Percentiles rank a stretch among this genome's conserved stretches.
Conservation (phyloP, 2,888 invertebrate genomes). For the Acleris cristana region DNA sequence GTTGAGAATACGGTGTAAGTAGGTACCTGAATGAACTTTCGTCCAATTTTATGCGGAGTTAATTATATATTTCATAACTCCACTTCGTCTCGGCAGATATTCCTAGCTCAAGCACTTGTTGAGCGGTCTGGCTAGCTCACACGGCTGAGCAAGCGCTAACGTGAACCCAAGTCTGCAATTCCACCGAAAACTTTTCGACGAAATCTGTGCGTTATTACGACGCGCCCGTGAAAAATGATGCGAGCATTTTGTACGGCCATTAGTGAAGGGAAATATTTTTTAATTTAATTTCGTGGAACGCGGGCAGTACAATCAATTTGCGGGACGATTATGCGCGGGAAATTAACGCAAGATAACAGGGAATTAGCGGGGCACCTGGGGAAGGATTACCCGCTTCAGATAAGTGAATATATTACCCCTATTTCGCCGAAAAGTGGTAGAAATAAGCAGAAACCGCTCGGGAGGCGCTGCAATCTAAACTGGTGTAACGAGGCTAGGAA, state of each 20-base stretch:
- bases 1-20: not conserved
- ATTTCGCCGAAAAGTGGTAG: conserved; percentile 67
- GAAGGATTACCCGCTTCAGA: conserved; percentile 69
- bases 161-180: conserved; percentile 19
- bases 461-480: conserved; percentile 68
- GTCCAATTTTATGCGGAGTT: too few species aligned
- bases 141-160: conserved; percentile 11
- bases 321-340: conserved; percentile 63
- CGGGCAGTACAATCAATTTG: conserved; percentile 66
- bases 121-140: conserved; percentile 3
- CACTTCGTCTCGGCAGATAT: too few species aligned
- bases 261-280: conserved; percentile 41
- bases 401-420: conserved; percentile 74
- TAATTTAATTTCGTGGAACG: conserved; percentile 39
- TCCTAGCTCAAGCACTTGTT: conserved; percentile 10
- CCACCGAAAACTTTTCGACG: conserved; percentile 24
- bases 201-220: conserved; percentile 35
- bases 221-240: conserved; percentile 37
- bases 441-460: conserved; percentile 62
- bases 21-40: too few species aligned
- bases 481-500: conserved; percentile 56
- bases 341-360: conserved; percentile 76
- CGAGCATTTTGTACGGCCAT: conserved; percentile 39
- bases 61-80: too few species aligned
- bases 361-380: conserved; percentile 71